Base-by-base conservation (phyloP, 2,888 invertebrate genomes). In the Chrysolina americana region DNA sequence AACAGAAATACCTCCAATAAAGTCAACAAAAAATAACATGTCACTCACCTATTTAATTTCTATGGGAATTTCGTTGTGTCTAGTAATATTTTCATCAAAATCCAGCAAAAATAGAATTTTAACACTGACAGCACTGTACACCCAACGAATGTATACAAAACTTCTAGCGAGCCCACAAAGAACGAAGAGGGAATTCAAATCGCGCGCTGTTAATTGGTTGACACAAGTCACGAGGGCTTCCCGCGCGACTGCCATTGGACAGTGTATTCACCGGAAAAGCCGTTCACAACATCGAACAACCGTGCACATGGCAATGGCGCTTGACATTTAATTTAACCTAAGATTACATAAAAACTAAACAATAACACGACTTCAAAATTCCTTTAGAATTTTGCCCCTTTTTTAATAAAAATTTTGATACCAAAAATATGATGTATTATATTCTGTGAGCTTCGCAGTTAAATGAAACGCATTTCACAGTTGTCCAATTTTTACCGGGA, bases 41-140 rank as follows among this genome's bases (percentile, higher is more conserved):
- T 73, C 83, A 92, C 93, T 92, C 89, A 93, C 93, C 90, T 91
- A 91, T 90, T 92, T 91, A 90, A 91, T 92, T 89, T 90, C 90
- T 83, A 89, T 86, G 88, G 91, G 90, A 88, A 91, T 91, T 90
- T 92, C 91, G 89, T 90, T 90, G 89, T 91, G 93, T 90, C 92
- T 90, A 87, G 90, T 88, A 83, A 91, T 91, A 90, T 91, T 93
- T 90, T 92, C 92, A 91, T 91, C 90, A 89, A 93, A 90, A 91
- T 93, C 89, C 91, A 92, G 92, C 92, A 93, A 84, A 85, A 87
- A 85, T 84, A 81, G 81, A 82, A 83, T 81, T 85, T 85, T 83
- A 82, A 84, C 86, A 87, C 85, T 87, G 86, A 87, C 87, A 87
- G 86, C 86, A 87, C 86, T 85, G 83, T 85, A 87, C 87, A 87